These are phyloP conservation scores for Gymnodraco acuticeps DNA, from an alignment of 2,797 vertebrate genomes.

Conservation along the genomic window DNA sequence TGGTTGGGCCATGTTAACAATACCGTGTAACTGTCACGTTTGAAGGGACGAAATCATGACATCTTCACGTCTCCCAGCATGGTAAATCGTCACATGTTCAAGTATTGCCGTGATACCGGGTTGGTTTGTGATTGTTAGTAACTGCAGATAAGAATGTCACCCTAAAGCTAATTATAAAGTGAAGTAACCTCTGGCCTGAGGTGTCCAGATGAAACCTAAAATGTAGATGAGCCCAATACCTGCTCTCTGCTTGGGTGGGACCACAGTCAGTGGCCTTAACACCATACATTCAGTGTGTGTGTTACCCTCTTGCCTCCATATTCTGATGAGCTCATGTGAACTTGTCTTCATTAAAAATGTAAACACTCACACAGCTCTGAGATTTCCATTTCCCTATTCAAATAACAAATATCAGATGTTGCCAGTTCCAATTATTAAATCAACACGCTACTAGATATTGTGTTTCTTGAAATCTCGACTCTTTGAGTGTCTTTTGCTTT, in stretches of 20 bases:
- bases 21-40: too few relatives aligned
- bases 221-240: conserved; percentile 66
- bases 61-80: too few relatives aligned
- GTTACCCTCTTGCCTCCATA: neutral
- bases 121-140: neutral
- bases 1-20: too few relatives aligned
- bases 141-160: conserved; percentile 35
- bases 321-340: neutral
- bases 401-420: conserved; percentile 7
- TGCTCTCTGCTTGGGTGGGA: conserved; percentile 48
- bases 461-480: conserved; percentile 21
- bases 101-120: too few relatives aligned
- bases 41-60: too few relatives aligned
- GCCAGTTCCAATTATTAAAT: neutral
- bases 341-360: neutral
- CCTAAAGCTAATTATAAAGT: conserved; percentile 6
- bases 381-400: conserved; percentile 8
- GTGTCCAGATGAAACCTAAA: conserved; percentile 70
- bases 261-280: conserved; percentile 15
- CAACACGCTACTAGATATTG: neutral
- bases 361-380: conserved; percentile 41
- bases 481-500: conserved; percentile 14
- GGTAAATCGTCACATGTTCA: too few relatives aligned
- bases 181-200: conserved; percentile 25
- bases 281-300: conserved; percentile 7